Conservation (phyloP, 1,140 invertebrate species). For the Ostrea edulis region DNA sequence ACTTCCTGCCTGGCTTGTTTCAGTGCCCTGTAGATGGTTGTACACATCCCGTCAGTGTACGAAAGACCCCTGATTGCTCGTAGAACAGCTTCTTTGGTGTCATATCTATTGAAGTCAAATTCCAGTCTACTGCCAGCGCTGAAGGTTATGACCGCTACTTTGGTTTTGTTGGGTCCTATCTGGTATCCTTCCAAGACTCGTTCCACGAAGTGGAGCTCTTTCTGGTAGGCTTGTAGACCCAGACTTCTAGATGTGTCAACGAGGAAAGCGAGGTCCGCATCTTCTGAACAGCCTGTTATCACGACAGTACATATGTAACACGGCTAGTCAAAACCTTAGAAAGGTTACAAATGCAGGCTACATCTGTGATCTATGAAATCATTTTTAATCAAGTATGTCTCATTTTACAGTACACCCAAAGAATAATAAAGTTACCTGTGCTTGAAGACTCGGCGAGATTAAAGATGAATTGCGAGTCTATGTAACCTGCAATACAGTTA, state of each 20-base stretch:
- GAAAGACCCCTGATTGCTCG: neutral
- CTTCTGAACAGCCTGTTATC: slow-evolving; percentile 1
- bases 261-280: slow-evolving; percentile 40
- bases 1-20: slow-evolving; percentile 32
- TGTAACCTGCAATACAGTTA: neutral
- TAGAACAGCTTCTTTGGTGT: slow-evolving; percentile 35
- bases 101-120: slow-evolving; percentile 40
- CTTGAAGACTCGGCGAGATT: neutral
- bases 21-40: slow-evolving; percentile 36
- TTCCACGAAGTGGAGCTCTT: slow-evolving; percentile 42
- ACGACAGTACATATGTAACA: neutral
- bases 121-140: slow-evolving; percentile 41
- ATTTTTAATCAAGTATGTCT: no score
- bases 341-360: no score
- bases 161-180: slow-evolving; percentile 41
- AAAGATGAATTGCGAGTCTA: neutral
- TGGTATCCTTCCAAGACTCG: slow-evolving; percentile 27
- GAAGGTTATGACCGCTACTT: slow-evolving; percentile 40
- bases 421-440: neutral
- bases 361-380: no score
- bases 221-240: slow-evolving; percentile 32
- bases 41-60: slow-evolving; percentile 42
- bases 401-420: no score
- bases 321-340: no score
- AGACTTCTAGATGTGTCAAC: slow-evolving; percentile 51